Base-by-base conservation (phyloP, 2,888 invertebrate genomes). In the Coleophora deauratella region DNA sequence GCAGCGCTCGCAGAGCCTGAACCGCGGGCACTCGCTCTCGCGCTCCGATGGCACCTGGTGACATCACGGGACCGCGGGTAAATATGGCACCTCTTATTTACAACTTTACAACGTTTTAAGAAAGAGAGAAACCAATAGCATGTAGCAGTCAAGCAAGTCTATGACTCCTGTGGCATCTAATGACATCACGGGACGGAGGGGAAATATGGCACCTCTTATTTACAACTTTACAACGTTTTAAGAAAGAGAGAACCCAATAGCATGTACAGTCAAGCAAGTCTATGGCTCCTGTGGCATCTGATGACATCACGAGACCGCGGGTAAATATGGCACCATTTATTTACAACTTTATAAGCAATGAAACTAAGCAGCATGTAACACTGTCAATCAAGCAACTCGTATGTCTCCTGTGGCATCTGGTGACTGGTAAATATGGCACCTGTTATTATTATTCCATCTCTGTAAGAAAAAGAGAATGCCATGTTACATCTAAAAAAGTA, bases 321-420 rank as follows among this genome's bases (percentile, higher is more conserved):
- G 42, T 42, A 38, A 21, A 37, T 4, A n/a, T 35, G 9, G 27
- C 8, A 34, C n/a, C 12, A n/a, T 13, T 31, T 41, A 11, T 31
- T 11, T n/a, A n/a, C n/a, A n/a, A n/a, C 10, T 15, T 14, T 30
- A 27, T n/a, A n/a, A n/a, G n/a, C n/a, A n/a, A n/a, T n/a, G n/a
- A n/a, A n/a, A n/a, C n/a, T n/a, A n/a, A n/a, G n/a, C n/a, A n/a
- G n/a, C n/a, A n/a, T n/a, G n/a, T n/a, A n/a, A n/a, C n/a, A n/a
- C n/a, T n/a, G n/a, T n/a, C n/a, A n/a, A n/a, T n/a, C n/a, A n/a
- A n/a, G n/a, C n/a, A n/a, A n/a, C n/a, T n/a, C n/a, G n/a, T n/a
- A n/a, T n/a, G n/a, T n/a, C n/a, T n/a, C n/a, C n/a, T n/a, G 91
- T 92, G 91, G 91, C 91, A 91, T 88, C 90, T 91, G 90, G 90